Conservation (phyloP, 2,888 invertebrate genomes). For the Papilio demoleus region DNA sequence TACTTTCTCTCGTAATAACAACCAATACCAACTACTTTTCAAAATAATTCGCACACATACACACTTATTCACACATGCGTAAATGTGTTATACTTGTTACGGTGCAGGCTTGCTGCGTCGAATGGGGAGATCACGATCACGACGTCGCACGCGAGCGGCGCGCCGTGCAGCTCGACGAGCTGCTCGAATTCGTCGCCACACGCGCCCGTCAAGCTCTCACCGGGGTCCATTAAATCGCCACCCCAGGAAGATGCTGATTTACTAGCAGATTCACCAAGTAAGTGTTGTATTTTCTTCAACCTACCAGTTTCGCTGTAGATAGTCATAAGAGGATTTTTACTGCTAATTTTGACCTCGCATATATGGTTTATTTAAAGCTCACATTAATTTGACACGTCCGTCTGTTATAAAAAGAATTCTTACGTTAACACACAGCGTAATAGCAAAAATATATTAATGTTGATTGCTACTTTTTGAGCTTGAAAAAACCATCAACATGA, state of each 20-base stretch:
- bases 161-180: constrained; percentile 69
- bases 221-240: constrained; percentile 85
- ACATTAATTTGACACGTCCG: too few relatives aligned
- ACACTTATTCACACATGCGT: background rate
- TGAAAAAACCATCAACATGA: too few relatives aligned
- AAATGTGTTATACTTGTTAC: constrained; percentile 2
- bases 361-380: too few relatives aligned
- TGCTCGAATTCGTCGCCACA: constrained; percentile 79
- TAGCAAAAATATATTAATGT: too few relatives aligned
- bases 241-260: constrained; percentile 88
- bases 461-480: too few relatives aligned
- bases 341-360: too few relatives aligned
- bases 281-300: too few relatives aligned
- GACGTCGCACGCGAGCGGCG: constrained; percentile 86
- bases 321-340: too few relatives aligned
- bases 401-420: too few relatives aligned
- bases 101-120: constrained; percentile 86
- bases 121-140: constrained; percentile 94
- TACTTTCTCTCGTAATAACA: constrained; percentile 16
- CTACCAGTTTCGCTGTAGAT: too few relatives aligned
- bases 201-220: constrained; percentile 85
- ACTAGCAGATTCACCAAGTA: constrained; percentile 93
- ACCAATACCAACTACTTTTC: constrained; percentile 22
- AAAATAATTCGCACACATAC: constrained; percentile 10
- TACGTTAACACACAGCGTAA: too few relatives aligned